These are phyloP conservation scores for Colistium nudipinnis DNA, from an alignment of 2,113 vertebrate species.

Conservation along the genomic window DNA sequence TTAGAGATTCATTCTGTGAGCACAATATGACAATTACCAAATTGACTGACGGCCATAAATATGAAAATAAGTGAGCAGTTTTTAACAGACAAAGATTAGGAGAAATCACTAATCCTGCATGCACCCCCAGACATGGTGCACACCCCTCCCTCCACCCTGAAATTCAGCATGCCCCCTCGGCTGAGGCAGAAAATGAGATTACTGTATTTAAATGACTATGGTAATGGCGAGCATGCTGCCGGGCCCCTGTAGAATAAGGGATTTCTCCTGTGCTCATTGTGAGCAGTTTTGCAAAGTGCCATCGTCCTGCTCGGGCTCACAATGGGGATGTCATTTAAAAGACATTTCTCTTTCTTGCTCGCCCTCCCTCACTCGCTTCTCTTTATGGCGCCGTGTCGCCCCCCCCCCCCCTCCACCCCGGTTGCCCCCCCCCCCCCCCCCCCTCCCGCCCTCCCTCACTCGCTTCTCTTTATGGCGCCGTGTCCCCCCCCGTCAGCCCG, in stretches of 20 bases:
- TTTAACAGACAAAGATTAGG: slow-evolving; percentile 45
- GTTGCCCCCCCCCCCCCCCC: no score
- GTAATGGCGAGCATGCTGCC: slow-evolving; percentile 91
- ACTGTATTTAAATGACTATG: slow-evolving; percentile 99
- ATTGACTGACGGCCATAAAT: neutral
- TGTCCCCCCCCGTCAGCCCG: slow-evolving; percentile 55
- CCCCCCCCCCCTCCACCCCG: no score
- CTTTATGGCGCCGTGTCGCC: slow-evolving; percentile 62
- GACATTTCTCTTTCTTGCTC: slow-evolving; percentile 75
- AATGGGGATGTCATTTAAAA: slow-evolving; percentile 83
- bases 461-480: slow-evolving; percentile 60
- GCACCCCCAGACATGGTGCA: slow-evolving; percentile 43
- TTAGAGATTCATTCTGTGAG: neutral
- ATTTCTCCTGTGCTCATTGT: slow-evolving; percentile 79
- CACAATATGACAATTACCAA: neutral
- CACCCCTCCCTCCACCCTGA: slow-evolving; percentile 62
- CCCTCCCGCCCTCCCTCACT: slow-evolving; percentile 30
- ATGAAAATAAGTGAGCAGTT: neutral
- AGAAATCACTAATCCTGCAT: slow-evolving; percentile 74
- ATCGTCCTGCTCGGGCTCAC: slow-evolving; percentile 74
- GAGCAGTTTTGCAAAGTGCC: slow-evolving; percentile 82
- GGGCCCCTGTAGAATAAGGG: slow-evolving; percentile 76
- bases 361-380: slow-evolving; percentile 44
- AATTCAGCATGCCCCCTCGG: slow-evolving; percentile 86
- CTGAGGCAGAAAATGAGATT: slow-evolving; percentile 99